These are phyloP conservation scores for Toxotes jaculatrix DNA, from an alignment of 2,113 vertebrate species.

Conservation along the genomic window DNA sequence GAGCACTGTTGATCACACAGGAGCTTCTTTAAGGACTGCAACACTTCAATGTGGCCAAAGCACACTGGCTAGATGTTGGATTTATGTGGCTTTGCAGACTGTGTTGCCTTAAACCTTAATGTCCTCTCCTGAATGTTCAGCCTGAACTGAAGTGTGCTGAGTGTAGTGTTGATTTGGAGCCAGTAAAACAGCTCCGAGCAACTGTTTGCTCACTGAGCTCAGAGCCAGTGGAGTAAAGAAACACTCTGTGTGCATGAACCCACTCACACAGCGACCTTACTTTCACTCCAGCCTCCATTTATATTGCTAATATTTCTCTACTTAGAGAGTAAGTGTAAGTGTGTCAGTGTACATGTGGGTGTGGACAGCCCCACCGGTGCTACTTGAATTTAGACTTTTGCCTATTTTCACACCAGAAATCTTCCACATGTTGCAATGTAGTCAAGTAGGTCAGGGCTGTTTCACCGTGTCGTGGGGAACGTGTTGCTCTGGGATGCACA, in stretches of 20 bases:
- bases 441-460: conserved; percentile 34
- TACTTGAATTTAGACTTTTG: neutral
- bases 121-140: conserved; percentile 17
- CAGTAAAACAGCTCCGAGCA: conserved; percentile 26
- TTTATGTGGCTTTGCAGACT: conserved; percentile 38
- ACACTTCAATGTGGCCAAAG: conserved; percentile 28
- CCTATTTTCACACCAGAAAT: conserved; percentile 23
- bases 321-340: neutral
- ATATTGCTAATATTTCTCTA: conserved; percentile 21
- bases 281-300: conserved; percentile 6
- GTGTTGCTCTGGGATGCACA: conserved; percentile 60
- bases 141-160: conserved; percentile 27
- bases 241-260: conserved; percentile 1
- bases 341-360: too few relatives aligned
- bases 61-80: conserved; percentile 16
- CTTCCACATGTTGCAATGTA: conserved; percentile 1
- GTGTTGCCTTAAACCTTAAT: conserved; percentile 12
- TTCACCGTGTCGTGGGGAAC: conserved; percentile 19
- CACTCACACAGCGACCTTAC: neutral
- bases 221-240: neutral
- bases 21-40: conserved; percentile 7
- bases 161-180: conserved; percentile 18
- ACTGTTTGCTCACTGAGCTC: conserved; percentile 1
- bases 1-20: conserved; percentile 25
- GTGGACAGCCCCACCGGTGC: too few relatives aligned